phyloP scores from a whole-genome alignment of 1,140 invertebrate genomes.

The Periplaneta americana region DNA sequence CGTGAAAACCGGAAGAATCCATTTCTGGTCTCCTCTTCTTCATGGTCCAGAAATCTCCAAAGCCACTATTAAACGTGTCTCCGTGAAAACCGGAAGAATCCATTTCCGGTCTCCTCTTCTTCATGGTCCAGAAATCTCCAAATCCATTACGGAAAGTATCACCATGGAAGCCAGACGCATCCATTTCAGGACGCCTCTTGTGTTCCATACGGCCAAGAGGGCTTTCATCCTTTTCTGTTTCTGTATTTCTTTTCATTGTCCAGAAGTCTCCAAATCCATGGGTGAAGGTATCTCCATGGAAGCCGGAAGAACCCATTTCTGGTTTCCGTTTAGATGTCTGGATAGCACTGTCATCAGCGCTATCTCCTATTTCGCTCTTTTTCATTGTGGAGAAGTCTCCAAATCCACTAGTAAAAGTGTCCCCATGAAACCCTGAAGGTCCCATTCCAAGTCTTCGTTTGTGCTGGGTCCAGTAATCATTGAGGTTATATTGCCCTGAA shows the following conservation, averaged over 20 bases:
- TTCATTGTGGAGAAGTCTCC: slow-evolving; percentile 31
- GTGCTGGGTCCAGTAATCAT: background rate
- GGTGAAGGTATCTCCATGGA: slow-evolving; percentile 35
- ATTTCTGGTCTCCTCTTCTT: slow-evolving; percentile 38
- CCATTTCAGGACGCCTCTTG: slow-evolving; percentile 33
- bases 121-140: slow-evolving; percentile 43
- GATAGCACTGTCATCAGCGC: background rate
- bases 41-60: slow-evolving; percentile 44
- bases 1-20: slow-evolving; percentile 40
- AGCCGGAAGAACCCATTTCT: slow-evolving; percentile 28
- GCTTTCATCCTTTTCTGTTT: slow-evolving; percentile 18
- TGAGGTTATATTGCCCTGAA: background rate
- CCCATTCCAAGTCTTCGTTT: slow-evolving; percentile 15
- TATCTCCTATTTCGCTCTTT: background rate
- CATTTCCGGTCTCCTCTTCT: slow-evolving; percentile 36
- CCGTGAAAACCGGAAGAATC: slow-evolving; percentile 36
- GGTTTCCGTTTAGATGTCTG: slow-evolving; percentile 22
- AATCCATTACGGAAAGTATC: slow-evolving; percentile 42
- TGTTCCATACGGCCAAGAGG: background rate
- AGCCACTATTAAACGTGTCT: slow-evolving; percentile 38
- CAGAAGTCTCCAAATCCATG: slow-evolving; percentile 30
- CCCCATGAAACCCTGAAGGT: slow-evolving; percentile 23
- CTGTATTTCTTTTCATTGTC: slow-evolving; percentile 33
- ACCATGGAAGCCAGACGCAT: slow-evolving; percentile 39
- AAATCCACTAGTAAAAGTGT: slow-evolving; percentile 34